A percentile compares a stretch with the other conserved stretches of the same genome.
Evolutionary conservation across 53 echinoderm and acorn worm species (phyloP).

Genomic region (Actinopyga echinites): DNA sequence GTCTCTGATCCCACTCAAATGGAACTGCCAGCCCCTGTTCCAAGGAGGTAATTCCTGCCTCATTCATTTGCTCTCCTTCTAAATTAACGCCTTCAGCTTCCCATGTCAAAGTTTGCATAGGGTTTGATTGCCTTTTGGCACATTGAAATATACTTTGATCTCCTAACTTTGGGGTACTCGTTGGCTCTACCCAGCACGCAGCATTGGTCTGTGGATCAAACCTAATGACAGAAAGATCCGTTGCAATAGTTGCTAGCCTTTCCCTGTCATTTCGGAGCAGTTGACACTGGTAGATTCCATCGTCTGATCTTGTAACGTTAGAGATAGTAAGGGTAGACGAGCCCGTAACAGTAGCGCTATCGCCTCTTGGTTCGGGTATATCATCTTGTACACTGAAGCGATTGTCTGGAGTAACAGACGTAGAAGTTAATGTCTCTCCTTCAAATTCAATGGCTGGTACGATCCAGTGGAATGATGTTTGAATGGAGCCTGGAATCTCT

Average conservation of each 20-base stretch:
- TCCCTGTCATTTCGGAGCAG: background rate
- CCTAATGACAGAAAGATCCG: background rate
- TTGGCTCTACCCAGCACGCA: constrained; percentile 23
- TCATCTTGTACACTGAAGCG: background rate
- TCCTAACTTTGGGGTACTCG: background rate
- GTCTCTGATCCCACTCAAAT: background rate
- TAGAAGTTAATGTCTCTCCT: background rate
- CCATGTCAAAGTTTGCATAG: background rate
- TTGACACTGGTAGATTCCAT: background rate
- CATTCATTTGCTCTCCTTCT: background rate
- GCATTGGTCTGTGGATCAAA: constrained; percentile 8
- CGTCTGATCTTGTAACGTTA: background rate
- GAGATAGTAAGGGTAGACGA: background rate
- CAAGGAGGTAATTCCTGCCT: background rate
- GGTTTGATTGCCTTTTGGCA: background rate
- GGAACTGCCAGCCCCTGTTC: background rate
- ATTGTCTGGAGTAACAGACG: background rate
- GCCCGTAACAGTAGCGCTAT: background rate
- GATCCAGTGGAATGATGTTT: background rate
- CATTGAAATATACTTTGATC: background rate
- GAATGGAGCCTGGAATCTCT: background rate
- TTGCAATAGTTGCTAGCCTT: background rate
- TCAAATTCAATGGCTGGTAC: background rate
- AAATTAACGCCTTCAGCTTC: background rate
- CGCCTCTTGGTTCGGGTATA: constrained; percentile 2